Evolutionary conservation across 35 echinoderm and acorn worm species (phyloP).

Genomic region (Ophioderma brevispina): DNA sequence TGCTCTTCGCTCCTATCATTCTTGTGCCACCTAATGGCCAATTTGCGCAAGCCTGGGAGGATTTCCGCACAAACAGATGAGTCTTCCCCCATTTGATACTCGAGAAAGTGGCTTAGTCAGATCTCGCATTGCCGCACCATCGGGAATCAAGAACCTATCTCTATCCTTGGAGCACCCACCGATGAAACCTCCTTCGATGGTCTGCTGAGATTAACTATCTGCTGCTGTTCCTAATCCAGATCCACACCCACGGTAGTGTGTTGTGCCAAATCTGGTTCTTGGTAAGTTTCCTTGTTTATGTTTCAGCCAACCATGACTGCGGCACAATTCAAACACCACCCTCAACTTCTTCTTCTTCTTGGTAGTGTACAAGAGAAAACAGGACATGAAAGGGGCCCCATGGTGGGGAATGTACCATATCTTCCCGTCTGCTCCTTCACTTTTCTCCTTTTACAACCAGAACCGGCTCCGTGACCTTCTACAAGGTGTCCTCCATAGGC

Average conservation of each 20-base stretch:
- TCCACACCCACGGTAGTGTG: not conserved
- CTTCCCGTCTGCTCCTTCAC: not conserved
- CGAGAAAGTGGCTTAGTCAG: not conserved
- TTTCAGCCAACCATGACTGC: constrained; percentile 10
- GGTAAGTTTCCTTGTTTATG: constrained; percentile 1
- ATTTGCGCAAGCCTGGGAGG: not conserved
- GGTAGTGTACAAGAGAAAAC: too few relatives aligned
- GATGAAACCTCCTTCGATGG: constrained; percentile 53
- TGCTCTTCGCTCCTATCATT: not conserved
- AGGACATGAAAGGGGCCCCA: not conserved
- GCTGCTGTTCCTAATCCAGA: not conserved
- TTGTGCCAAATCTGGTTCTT: constrained; percentile 48
- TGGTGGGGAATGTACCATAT: constrained; percentile 57
- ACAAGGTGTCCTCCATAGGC: not conserved
- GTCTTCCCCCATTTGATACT: constrained; percentile 25
- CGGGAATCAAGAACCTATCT: constrained; percentile 32
- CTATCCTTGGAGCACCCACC: not conserved
- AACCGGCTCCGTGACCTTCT: constrained; percentile 18
- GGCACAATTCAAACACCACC: constrained; percentile 39
- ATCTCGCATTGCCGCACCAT: constrained; percentile 43
- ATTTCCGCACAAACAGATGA: constrained; percentile 24
- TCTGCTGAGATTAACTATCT: constrained; percentile 15
- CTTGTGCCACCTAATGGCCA: not conserved
- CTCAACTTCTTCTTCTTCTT: constrained; percentile 30
- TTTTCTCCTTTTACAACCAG: not conserved